A percentile compares a stretch with the other conserved stretches of the same genome.
phyloP scores from a whole-genome alignment of 64 coral and sea anemone genomes.

The Montipora cactus region DNA sequence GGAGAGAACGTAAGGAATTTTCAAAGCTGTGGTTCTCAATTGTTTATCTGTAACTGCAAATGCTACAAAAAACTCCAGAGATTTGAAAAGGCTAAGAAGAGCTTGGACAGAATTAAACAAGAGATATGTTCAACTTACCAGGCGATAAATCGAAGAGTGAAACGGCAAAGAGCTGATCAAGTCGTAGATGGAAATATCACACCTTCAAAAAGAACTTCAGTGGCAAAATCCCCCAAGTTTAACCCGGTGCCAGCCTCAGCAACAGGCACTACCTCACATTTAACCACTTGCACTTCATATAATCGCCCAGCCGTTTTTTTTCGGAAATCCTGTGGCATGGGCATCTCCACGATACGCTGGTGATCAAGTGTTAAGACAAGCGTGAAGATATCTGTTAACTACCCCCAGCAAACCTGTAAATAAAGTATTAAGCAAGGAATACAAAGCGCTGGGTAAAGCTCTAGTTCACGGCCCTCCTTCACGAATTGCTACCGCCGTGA shows the following conservation, averaged over 20 bases:
- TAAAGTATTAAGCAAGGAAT: constrained; percentile 7
- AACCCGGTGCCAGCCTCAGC: not conserved
- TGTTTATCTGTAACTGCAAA: constrained; percentile 11
- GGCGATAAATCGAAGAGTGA: not conserved
- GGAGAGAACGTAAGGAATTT: not conserved
- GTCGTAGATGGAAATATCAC: not conserved
- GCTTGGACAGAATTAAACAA: not conserved
- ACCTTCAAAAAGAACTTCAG: not conserved
- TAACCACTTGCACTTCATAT: not conserved
- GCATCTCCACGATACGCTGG: not conserved
- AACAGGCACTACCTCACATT: not conserved
- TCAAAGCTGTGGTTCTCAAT: not conserved
- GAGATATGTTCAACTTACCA: not conserved
- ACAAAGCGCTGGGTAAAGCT: constrained; percentile 4
- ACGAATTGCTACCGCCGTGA: constrained; percentile 28
- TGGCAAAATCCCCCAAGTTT: not conserved
- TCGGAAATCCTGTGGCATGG: not conserved
- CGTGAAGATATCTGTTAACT: constrained; percentile 21
- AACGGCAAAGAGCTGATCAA: not conserved
- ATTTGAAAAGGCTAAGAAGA: constrained; percentile 5
- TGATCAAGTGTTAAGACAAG: not conserved
- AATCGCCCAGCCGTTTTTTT: not conserved
- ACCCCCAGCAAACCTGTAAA: constrained; percentile 50
- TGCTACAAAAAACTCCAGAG: not conserved
- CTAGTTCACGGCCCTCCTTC: constrained; percentile 27